These are phyloP conservation scores for Neocrepidodera transversa DNA, from an alignment of 2,888 invertebrate species.

Conservation along the genomic window DNA sequence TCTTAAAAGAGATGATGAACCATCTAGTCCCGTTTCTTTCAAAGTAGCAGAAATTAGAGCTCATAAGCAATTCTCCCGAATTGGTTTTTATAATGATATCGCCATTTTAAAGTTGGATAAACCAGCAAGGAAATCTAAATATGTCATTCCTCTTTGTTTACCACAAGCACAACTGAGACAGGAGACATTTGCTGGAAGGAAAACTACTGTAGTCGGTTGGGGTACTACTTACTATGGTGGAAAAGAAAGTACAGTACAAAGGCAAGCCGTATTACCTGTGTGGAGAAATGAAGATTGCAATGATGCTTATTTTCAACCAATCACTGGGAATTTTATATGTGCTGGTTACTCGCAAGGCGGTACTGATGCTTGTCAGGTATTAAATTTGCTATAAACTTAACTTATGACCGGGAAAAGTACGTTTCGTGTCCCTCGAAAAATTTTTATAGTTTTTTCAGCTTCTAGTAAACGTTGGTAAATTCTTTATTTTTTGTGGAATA, in stretches of 20 bases:
- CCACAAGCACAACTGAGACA: constrained; percentile 68
- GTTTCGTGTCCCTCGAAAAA: too few species aligned
- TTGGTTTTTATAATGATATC: constrained; percentile 95
- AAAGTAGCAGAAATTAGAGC: constrained; percentile 80
- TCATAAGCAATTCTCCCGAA: constrained; percentile 84
- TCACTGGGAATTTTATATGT: constrained; percentile 87
- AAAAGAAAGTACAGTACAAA: constrained; percentile 83
- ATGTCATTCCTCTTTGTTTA: constrained; percentile 86
- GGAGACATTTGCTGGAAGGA: constrained; percentile 74
- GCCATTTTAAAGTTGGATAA: constrained; percentile 81
- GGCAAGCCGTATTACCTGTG: constrained; percentile 84
- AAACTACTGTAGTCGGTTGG: constrained; percentile 91
- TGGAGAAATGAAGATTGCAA: constrained; percentile 92
- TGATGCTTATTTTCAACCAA: constrained; percentile 90
- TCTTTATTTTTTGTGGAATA: too few species aligned
- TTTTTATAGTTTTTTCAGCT: too few species aligned
- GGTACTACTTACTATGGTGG: constrained; percentile 91
- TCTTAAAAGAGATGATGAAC: constrained; percentile 82
- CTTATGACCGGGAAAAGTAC: too few species aligned
- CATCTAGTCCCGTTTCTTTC: constrained; percentile 82
- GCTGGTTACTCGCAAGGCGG: constrained; percentile 90
- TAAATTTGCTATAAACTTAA: too few species aligned
- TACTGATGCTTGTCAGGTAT: constrained; percentile 90
- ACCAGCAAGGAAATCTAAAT: constrained; percentile 81
- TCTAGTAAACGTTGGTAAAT: too few species aligned